These are phyloP conservation scores for Tragelaphus buxtoni DNA, from an alignment of 2,113 vertebrate species.

Conservation along the genomic window DNA sequence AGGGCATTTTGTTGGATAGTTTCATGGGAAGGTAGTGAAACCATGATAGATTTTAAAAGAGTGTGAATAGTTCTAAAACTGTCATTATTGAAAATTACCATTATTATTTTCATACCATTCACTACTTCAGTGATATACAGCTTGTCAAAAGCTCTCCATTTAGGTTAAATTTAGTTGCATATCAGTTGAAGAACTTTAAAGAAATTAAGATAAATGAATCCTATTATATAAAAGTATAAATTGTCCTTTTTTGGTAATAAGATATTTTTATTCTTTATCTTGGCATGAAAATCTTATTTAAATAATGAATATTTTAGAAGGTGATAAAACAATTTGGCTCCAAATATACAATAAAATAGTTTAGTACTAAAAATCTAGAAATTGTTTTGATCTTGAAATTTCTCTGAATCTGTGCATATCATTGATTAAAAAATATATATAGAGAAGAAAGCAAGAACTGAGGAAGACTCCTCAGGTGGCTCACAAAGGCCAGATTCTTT, in stretches of 20 bases:
- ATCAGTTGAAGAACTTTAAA: slow-evolving; percentile 46
- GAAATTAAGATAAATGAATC: slow-evolving; percentile 33
- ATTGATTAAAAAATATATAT: not conserved
- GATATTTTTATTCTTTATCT: slow-evolving; percentile 47
- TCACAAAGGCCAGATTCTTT: not conserved
- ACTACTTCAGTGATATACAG: slow-evolving; percentile 14
- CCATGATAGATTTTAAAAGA: slow-evolving; percentile 25
- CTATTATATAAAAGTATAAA: slow-evolving; percentile 37
- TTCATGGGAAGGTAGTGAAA: not conserved
- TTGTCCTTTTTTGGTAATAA: slow-evolving; percentile 42
- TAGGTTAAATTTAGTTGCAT: slow-evolving; percentile 59
- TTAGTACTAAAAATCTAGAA: not conserved
- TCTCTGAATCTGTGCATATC: not conserved
- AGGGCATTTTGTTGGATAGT: not conserved
- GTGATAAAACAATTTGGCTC: not conserved
- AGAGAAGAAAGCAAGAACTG: not conserved
- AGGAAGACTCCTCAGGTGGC: not conserved
- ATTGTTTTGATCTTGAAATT: not conserved
- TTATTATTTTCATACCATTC: slow-evolving; percentile 50
- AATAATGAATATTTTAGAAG: slow-evolving; percentile 26
- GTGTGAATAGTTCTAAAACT: slow-evolving; percentile 30
- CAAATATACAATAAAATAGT: not conserved
- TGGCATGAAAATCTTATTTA: slow-evolving; percentile 34
- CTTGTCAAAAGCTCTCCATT: slow-evolving; percentile 46
- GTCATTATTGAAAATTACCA: slow-evolving; percentile 50